Percentiles rank a stretch among this genome's conserved stretches.
phyloP scores from a whole-genome alignment of 2,797 vertebrate genomes.

The Furcifer pardalis region DNA sequence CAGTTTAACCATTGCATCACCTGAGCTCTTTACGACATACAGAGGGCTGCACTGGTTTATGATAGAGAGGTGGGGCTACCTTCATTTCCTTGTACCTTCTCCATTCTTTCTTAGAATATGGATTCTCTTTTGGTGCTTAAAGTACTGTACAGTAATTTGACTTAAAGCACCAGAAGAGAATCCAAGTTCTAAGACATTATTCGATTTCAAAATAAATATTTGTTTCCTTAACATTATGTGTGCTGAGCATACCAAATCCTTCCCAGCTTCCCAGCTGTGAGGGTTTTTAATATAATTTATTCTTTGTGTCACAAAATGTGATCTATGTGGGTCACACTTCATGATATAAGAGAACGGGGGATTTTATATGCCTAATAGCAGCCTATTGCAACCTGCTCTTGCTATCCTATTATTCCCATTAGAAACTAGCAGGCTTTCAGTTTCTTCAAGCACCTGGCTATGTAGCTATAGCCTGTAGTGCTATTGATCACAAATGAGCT shows the following conservation, averaged over 20 bases:
- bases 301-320: background rate
- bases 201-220: constrained; percentile 2
- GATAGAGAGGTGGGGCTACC: background rate
- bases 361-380: constrained; percentile 12
- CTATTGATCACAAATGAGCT: constrained; percentile 55
- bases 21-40: too few species aligned
- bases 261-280: background rate
- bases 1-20: too few species aligned
- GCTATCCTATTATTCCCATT: constrained; percentile 9
- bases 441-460: constrained; percentile 27
- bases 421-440: constrained; percentile 16
- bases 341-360: background rate
- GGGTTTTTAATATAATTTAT: background rate
- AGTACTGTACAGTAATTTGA: too few species aligned
- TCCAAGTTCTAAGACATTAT: background rate
- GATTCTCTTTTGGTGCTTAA: too few species aligned
- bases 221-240: background rate
- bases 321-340: background rate
- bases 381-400: background rate
- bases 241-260: background rate
- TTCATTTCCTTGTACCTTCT: background rate
- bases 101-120: too few species aligned
- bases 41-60: background rate
- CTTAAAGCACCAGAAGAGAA: background rate
- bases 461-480: constrained; percentile 53